Conservation (phyloP, 2,888 invertebrate genomes). For the Drosophila mercatorum region DNA sequence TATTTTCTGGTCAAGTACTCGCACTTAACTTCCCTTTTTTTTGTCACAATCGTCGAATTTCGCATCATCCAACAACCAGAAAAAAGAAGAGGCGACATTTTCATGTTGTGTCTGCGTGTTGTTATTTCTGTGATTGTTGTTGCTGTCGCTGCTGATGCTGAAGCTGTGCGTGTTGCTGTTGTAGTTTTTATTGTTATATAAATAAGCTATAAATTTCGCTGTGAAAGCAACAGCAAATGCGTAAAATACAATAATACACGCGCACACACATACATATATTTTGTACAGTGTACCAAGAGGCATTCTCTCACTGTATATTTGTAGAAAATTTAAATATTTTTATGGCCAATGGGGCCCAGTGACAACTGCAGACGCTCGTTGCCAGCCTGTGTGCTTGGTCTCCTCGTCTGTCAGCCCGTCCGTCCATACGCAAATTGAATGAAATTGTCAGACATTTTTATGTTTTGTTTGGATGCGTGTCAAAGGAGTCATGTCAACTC, state of each 20-base stretch:
- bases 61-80: slow-evolving; percentile 18
- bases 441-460: slow-evolving; percentile 43
- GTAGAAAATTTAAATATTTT: slow-evolving; percentile 51
- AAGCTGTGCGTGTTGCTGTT: slow-evolving; percentile 38
- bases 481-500: slow-evolving; percentile 33
- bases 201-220: slow-evolving; percentile 78
- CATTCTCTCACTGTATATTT: slow-evolving; percentile 21
- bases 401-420: slow-evolving; percentile 27
- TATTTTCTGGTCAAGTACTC: slow-evolving; percentile 2
- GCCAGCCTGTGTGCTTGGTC: slow-evolving; percentile 11
- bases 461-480: slow-evolving; percentile 18
- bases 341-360: slow-evolving; percentile 36
- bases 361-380: slow-evolving; percentile 54
- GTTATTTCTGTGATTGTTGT: slow-evolving; percentile 67
- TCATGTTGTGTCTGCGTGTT: slow-evolving; percentile 67
- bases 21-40: not conserved
- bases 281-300: slow-evolving; percentile 7
- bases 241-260: slow-evolving; percentile 39
- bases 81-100: slow-evolving; percentile 50
- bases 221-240: slow-evolving; percentile 58
- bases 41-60: slow-evolving; percentile 34
- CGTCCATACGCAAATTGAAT: slow-evolving; percentile 57
- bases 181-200: slow-evolving; percentile 72
- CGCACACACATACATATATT: not conserved
- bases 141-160: slow-evolving; percentile 38